Conservation (phyloP, 2,888 invertebrate species). For the Eilema depressum region DNA sequence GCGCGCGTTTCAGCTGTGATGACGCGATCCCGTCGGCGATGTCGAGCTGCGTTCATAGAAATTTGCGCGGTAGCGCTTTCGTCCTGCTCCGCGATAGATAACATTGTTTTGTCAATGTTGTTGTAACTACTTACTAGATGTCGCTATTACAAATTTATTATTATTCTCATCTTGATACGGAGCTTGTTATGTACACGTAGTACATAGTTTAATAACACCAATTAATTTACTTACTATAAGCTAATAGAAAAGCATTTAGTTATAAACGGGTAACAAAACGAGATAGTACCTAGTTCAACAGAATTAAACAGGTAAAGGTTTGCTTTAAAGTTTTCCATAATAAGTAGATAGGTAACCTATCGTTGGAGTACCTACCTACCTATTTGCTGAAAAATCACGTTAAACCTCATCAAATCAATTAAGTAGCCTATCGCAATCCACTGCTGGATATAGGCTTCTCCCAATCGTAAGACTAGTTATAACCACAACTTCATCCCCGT, state of each 20-base stretch:
- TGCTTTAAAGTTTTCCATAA: not conserved
- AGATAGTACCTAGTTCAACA: not conserved
- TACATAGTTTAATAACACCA: not conserved
- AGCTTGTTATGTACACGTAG: not conserved
- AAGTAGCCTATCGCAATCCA: no score
- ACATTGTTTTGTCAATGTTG: constrained; percentile 59
- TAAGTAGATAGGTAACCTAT: no score
- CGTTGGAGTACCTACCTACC: no score
- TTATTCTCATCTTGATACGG: not conserved
- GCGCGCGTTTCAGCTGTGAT: constrained; percentile 82
- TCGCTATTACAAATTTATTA: constrained; percentile 47
- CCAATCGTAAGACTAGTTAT: no score
- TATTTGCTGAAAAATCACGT: no score
- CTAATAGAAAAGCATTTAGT: constrained; percentile 34
- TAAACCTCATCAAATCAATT: no score
- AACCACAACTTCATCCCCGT: no score
- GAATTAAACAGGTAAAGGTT: not conserved
- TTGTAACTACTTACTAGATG: constrained; percentile 55
- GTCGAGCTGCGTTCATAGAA: constrained; percentile 67
- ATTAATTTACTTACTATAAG: constrained; percentile 3
- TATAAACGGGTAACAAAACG: constrained; percentile 30
- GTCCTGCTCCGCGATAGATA: constrained; percentile 80
- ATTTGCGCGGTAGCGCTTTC: constrained; percentile 73
- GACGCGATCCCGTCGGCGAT: constrained; percentile 76
- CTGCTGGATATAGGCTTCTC: no score